These are phyloP conservation scores for Heliopora coerulea DNA, from an alignment of 92 coral and sea anemone species.

Conservation along the genomic window DNA sequence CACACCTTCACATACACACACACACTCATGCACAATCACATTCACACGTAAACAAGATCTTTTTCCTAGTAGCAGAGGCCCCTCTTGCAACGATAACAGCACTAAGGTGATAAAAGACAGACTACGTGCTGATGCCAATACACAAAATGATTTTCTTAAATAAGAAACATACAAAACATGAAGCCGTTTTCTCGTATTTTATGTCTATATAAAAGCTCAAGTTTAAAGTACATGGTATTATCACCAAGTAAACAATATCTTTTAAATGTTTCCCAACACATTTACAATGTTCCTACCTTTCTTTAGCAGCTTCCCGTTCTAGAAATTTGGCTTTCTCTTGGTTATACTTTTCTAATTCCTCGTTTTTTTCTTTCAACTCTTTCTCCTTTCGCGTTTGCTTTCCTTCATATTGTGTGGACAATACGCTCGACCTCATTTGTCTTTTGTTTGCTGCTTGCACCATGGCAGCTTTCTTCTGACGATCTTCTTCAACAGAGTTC, in stretches of 20 bases:
- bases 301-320: slow-evolving; percentile 44
- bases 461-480: slow-evolving; percentile 66
- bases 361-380: slow-evolving; percentile 67
- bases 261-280: background rate
- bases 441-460: slow-evolving; percentile 58
- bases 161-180: too few species aligned
- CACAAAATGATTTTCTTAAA: too few species aligned
- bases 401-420: slow-evolving; percentile 81
- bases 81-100: too few species aligned
- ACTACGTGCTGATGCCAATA: background rate
- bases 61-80: too few species aligned
- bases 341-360: slow-evolving; percentile 38
- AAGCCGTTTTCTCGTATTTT: too few species aligned
- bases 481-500: slow-evolving; percentile 55
- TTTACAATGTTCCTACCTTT: slow-evolving; percentile 41
- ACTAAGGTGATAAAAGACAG: too few species aligned
- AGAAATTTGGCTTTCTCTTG: slow-evolving; percentile 35
- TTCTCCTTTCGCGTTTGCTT: slow-evolving; percentile 75
- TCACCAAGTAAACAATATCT: background rate
- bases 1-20: too few species aligned
- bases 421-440: slow-evolving; percentile 70
- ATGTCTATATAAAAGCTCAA: too few species aligned
- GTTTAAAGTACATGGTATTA: background rate
- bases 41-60: too few species aligned
- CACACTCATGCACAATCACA: too few species aligned